Conservation (phyloP, 2,888 invertebrate genomes). For the Tineola bisselliella region DNA sequence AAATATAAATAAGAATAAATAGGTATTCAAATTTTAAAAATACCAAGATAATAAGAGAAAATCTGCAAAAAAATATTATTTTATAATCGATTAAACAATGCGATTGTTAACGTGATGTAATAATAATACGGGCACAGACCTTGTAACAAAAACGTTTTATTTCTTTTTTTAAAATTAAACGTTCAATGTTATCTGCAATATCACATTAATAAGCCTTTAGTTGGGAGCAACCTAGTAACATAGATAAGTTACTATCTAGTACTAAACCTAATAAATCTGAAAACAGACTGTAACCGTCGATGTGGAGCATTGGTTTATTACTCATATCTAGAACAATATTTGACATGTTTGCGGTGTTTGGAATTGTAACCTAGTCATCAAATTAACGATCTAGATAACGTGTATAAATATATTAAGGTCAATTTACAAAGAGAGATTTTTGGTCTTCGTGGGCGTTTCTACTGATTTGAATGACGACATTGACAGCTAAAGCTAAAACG, state of each 20-base stretch:
- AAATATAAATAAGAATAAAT: no score
- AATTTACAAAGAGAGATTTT: slow-evolving; percentile 12
- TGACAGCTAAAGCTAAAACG: slow-evolving; percentile 11
- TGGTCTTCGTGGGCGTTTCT: slow-evolving; percentile 3
- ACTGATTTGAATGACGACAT: slow-evolving; percentile 11
- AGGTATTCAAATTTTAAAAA: background rate
- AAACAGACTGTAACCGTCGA: background rate
- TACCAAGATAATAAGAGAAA: background rate
- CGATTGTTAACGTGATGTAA: background rate
- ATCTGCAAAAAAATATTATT: background rate
- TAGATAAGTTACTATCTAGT: background rate
- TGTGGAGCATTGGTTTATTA: background rate
- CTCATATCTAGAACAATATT: background rate
- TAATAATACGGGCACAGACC: background rate
- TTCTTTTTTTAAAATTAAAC: background rate
- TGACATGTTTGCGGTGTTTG: background rate
- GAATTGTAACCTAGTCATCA: background rate
- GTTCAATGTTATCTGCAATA: background rate
- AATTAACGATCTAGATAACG: slow-evolving; percentile 10
- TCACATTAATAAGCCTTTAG: background rate
- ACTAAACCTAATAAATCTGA: background rate
- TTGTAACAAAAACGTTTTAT: background rate
- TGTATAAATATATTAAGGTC: slow-evolving; percentile 5
- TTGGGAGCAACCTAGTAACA: no score
- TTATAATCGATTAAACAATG: background rate